Evolutionary conservation across 2,113 vertebrate genomes (phyloP).

Genomic region (Paralichthys olivaceus): DNA sequence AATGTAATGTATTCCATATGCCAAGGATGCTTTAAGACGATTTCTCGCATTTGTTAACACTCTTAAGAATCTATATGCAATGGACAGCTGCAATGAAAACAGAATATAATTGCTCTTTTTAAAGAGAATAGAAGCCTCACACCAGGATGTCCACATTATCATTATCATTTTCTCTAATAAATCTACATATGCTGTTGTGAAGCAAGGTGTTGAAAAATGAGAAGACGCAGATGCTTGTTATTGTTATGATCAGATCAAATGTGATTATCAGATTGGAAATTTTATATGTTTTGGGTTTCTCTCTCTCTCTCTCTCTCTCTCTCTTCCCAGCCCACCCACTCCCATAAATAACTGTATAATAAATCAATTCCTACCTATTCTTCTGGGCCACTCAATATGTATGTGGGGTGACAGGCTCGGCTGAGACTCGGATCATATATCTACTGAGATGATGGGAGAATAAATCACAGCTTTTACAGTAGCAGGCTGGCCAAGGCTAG

Average conservation of each 20-base stretch:
- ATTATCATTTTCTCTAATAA: neutral
- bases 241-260: slow-evolving; percentile 35
- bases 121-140: neutral
- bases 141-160: neutral
- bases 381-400: slow-evolving; percentile 66
- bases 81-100: no score
- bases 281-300: slow-evolving; percentile 38
- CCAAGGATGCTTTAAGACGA: no score
- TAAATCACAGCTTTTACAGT: slow-evolving; percentile 80
- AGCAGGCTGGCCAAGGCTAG: slow-evolving; percentile 67
- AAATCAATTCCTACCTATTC: slow-evolving; percentile 69
- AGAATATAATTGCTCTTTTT: no score
- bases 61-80: no score
- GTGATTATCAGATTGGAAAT: slow-evolving; percentile 50
- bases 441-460: slow-evolving; percentile 72
- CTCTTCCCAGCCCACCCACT: slow-evolving; percentile 26
- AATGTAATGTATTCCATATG: no score
- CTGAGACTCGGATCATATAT: slow-evolving; percentile 70
- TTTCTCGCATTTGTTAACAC: no score
- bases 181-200: neutral
- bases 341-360: slow-evolving; percentile 75
- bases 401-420: slow-evolving; percentile 67
- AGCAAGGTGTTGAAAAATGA: neutral
- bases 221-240: slow-evolving; percentile 11
- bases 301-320: slow-evolving; percentile 1